Evolutionary conservation across 1,140 invertebrate genomes (phyloP).

Genomic region (Cydia fagiglandana): DNA sequence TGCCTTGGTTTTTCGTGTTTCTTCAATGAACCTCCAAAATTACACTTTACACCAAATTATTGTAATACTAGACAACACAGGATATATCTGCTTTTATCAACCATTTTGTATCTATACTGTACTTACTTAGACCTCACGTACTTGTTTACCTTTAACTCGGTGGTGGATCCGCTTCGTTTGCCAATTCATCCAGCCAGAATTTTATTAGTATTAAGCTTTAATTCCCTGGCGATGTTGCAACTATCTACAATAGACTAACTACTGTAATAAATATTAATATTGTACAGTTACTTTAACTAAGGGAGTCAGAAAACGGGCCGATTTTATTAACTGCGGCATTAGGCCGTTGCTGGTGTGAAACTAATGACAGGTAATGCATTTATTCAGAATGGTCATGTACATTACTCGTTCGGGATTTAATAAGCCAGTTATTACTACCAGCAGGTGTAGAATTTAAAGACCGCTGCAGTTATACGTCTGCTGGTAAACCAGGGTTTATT

Average conservation of each 20-base stretch:
- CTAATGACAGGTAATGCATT: constrained; percentile 23
- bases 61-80: too few species aligned
- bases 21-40: too few species aligned
- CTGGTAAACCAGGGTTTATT: not conserved
- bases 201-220: too few species aligned
- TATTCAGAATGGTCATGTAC: constrained; percentile 14
- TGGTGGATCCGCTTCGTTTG: too few species aligned
- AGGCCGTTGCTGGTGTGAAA: constrained; percentile 11
- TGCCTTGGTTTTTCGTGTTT: too few species aligned
- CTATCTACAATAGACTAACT: not conserved
- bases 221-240: too few species aligned
- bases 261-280: not conserved
- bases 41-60: too few species aligned
- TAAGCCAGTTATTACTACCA: constrained; percentile 16
- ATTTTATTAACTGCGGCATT: not conserved
- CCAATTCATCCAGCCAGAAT: too few species aligned
- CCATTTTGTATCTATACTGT: too few species aligned
- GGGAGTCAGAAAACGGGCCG: not conserved
- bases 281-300: not conserved
- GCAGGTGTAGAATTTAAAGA: constrained; percentile 11
- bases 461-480: not conserved
- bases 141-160: too few species aligned
- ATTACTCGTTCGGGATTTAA: constrained; percentile 10
- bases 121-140: too few species aligned
- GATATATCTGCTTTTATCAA: too few species aligned